These are phyloP conservation scores for Scaptomyza hsui DNA, from an alignment of 1,140 invertebrate species.

Conservation along the genomic window DNA sequence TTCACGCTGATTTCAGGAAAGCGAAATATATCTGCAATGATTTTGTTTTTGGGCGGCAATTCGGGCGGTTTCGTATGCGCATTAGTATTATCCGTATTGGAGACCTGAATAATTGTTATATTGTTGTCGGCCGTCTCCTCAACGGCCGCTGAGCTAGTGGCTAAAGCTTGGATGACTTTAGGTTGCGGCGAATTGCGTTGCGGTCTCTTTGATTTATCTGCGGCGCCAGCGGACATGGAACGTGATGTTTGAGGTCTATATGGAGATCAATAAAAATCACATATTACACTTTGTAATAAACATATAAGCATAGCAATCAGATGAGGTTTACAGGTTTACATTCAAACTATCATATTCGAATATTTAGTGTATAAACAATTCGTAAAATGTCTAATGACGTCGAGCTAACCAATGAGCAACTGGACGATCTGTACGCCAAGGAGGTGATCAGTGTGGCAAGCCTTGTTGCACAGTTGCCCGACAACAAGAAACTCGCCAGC, in stretches of 20 bases:
- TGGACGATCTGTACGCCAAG: slow-evolving; percentile 61
- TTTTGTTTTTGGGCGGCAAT: slow-evolving; percentile 63
- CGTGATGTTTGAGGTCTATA: slow-evolving; percentile 78
- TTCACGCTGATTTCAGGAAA: slow-evolving; percentile 72
- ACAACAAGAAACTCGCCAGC: slow-evolving; percentile 19
- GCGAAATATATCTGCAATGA: slow-evolving; percentile 70
- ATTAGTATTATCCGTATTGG: slow-evolving; percentile 54
- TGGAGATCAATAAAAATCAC: background rate
- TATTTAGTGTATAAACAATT: too few relatives aligned
- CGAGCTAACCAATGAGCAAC: slow-evolving; percentile 24
- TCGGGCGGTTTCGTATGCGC: slow-evolving; percentile 51
- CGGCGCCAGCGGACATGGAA: slow-evolving; percentile 76
- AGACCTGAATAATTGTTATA: slow-evolving; percentile 82
- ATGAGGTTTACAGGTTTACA: background rate
- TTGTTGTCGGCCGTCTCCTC: slow-evolving; percentile 63
- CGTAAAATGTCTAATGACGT: slow-evolving; percentile 26
- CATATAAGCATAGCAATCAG: background rate
- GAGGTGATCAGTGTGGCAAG: slow-evolving; percentile 44
- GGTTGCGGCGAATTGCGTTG: slow-evolving; percentile 38
- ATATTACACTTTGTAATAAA: background rate
- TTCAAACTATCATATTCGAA: background rate
- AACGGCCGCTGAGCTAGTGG: slow-evolving; percentile 18
- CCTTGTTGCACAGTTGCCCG: slow-evolving; percentile 29
- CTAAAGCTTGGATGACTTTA: slow-evolving; percentile 13
- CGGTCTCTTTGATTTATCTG: slow-evolving; percentile 61